Evolutionary conservation across 2,888 invertebrate species (phyloP).

Genomic region (Drosophila bunnanda): DNA sequence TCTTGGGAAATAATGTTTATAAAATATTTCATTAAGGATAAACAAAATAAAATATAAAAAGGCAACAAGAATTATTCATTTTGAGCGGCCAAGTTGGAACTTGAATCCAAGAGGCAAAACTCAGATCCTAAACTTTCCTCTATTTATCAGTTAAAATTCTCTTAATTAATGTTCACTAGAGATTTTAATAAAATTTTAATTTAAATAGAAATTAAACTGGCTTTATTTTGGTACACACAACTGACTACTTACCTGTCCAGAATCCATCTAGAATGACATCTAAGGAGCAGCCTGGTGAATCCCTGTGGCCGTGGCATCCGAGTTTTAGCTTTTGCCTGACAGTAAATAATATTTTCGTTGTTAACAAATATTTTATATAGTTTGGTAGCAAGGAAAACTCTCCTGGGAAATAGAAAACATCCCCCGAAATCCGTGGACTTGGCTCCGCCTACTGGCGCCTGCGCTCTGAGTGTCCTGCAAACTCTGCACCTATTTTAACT

Average conservation of each 20-base stretch:
- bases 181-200: too few species aligned
- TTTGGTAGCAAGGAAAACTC: too few species aligned
- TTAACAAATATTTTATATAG: neutral
- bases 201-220: too few species aligned
- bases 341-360: neutral
- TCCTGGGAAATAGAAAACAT: slow-evolving; percentile 2
- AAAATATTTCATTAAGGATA: too few species aligned
- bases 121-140: too few species aligned
- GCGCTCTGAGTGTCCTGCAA: slow-evolving; percentile 3
- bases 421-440: neutral
- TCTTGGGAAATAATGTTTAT: too few species aligned
- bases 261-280: neutral
- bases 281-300: neutral
- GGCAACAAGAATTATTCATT: too few species aligned
- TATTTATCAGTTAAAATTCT: too few species aligned
- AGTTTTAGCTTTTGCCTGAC: neutral
- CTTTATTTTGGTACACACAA: neutral
- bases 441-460: slow-evolving; percentile 24
- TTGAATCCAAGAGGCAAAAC: too few species aligned
- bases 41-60: too few species aligned
- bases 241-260: neutral
- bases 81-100: too few species aligned
- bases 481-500: neutral
- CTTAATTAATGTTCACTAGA: too few species aligned
- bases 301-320: neutral